Conservation (phyloP, 1,140 invertebrate species). For the Ruditapes philippinarum region DNA sequence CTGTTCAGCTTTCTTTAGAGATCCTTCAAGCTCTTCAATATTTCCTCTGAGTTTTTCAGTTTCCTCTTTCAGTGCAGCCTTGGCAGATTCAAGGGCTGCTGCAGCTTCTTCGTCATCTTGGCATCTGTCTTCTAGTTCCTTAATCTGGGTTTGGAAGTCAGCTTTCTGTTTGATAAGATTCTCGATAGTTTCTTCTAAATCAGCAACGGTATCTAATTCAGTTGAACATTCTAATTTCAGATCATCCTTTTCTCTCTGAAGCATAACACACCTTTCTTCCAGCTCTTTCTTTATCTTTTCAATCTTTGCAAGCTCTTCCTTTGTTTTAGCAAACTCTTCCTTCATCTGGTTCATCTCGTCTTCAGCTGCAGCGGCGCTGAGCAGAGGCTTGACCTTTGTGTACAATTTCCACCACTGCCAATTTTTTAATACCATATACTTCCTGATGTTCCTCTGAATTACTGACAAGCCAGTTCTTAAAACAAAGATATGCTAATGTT, state of each 20-base stretch:
- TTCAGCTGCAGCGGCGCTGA: conserved; percentile 98
- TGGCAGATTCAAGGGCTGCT: conserved; percentile 95
- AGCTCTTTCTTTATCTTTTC: conserved; percentile 98
- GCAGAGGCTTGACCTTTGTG: conserved; percentile 98
- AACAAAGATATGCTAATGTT: not conserved
- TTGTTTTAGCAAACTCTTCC: conserved; percentile 97
- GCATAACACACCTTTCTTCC: conserved; percentile 95
- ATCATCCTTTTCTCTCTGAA: conserved; percentile 95
- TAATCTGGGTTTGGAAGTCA: conserved; percentile 97
- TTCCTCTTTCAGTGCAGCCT: conserved; percentile 98
- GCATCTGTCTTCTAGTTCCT: conserved; percentile 98
- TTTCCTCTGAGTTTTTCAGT: conserved; percentile 97
- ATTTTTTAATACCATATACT: conserved; percentile 98
- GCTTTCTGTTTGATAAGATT: conserved; percentile 98
- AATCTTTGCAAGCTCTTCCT: conserved; percentile 97
- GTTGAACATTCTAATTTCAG: conserved; percentile 94
- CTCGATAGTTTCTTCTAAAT: conserved; percentile 95
- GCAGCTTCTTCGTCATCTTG: conserved; percentile 97
- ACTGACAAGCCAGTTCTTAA: conserved; percentile 96
- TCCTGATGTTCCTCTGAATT: conserved; percentile 99
- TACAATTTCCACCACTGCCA: conserved; percentile 99
- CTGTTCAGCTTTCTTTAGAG: conserved; percentile 94
- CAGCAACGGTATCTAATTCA: conserved; percentile 87
- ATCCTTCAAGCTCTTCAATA: conserved; percentile 96
- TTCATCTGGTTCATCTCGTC: conserved; percentile 99